Base-by-base conservation (phyloP, 1,140 invertebrate species). In the Ceratina calcarata region DNA sequence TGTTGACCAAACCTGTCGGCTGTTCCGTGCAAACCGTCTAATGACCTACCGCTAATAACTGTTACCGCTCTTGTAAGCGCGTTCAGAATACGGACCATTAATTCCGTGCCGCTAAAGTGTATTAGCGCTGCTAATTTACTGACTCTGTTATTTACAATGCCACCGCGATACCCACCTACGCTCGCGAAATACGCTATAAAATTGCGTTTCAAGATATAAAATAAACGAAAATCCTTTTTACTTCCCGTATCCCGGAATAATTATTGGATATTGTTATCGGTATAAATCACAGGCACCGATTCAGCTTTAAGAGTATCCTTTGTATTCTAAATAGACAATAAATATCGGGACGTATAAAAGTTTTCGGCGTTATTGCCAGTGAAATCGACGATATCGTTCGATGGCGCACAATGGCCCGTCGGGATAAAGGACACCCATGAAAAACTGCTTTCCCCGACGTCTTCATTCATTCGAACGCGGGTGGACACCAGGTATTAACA, bases 81-180 rank as follows among this genome's bases (percentile, higher is more conserved):
- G 82, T 84, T 85, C 83, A 85, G 78, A 85, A 84, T 84, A 85
- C 83, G 83, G 78, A 83, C 82, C 83, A 85, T 85, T 85, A 85
- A 85, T 84, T 81, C 83, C 73, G 74, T 68, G 79, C 77, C 75
- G 51, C 83, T 85, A 85, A 84, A 85, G 83, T 85, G 83, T 85
- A 85, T 85, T 85, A 85, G 78, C 83, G 78, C 82, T 64, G 72
- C 82, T 79, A 79, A 79, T 79, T 79, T 74, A 79, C 78, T n/a
- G 74, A 71, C 72, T 68, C 55, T 74, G 68, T 85, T 85, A 85
- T 85, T 85, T 85, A 83, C 80, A 85, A 71, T 74, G 57, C 20
- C 65, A 53, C 32, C 20, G 60, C 69, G 51, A 64, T 61, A 10
- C 18, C 49, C 60, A 51, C 49, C 76, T 78, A 55, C 15, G 3